phyloP scores from a whole-genome alignment of 2,797 vertebrate genomes.

The Allobates femoralis region DNA sequence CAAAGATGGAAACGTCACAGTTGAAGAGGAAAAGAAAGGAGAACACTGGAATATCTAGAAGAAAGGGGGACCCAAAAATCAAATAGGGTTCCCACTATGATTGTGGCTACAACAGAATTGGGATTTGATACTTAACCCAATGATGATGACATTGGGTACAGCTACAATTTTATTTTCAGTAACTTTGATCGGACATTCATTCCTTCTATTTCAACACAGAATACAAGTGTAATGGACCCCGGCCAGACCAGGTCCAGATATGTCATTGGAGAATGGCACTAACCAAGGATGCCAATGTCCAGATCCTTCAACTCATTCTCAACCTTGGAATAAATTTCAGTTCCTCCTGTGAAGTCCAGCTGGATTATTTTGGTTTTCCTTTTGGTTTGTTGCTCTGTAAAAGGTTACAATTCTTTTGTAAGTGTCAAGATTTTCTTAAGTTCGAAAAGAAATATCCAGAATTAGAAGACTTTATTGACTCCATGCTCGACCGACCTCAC shows the following conservation, averaged over 20 bases:
- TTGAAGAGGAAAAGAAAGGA: neutral
- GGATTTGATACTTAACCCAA: no score
- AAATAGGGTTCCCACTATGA: neutral
- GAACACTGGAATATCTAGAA: neutral
- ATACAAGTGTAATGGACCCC: neutral
- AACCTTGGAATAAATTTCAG: conserved; percentile 76
- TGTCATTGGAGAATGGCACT: conserved; percentile 32
- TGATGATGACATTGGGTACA: no score
- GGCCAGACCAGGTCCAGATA: neutral
- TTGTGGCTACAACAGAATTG: no score
- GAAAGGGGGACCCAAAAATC: neutral
- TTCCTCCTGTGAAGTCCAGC: conserved; percentile 78
- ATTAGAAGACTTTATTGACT: neutral
- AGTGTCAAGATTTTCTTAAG: neutral
- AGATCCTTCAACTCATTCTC: conserved; percentile 72
- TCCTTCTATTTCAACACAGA: neutral
- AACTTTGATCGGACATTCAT: no score
- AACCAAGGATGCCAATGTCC: conserved; percentile 84
- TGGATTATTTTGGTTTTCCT: conserved; percentile 74
- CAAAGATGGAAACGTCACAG: no score
- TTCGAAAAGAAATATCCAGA: neutral
- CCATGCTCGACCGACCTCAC: no score
- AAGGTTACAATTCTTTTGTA: neutral
- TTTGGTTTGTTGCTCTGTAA: conserved; percentile 72
- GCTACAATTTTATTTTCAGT: no score